A percentile compares a stretch with the other conserved stretches of the same genome.
These are phyloP conservation scores for Sipha maydis DNA, from an alignment of 2,888 invertebrate species.

Conservation along the genomic window DNA sequence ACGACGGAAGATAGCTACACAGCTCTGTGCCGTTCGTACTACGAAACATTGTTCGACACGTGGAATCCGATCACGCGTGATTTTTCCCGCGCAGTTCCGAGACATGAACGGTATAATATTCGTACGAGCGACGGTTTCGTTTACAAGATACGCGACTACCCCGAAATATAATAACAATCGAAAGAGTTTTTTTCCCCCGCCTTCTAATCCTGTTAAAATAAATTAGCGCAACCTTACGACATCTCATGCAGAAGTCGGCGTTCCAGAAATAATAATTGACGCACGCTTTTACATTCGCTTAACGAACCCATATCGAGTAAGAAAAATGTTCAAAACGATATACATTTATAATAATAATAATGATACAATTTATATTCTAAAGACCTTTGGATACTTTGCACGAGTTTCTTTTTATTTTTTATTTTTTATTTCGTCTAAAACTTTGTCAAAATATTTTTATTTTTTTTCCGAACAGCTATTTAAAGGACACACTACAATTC, in stretches of 20 bases:
- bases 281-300: background rate
- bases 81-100: background rate
- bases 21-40: too few species aligned
- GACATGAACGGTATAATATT: background rate
- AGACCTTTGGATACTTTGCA: background rate
- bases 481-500: too few species aligned
- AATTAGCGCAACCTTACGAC: background rate
- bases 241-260: background rate
- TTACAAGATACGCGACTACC: background rate
- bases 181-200: background rate
- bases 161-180: background rate
- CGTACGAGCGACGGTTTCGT: background rate
- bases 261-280: background rate
- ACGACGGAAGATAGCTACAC: too few species aligned
- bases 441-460: too few species aligned
- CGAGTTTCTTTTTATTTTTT: too few species aligned
- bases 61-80: background rate
- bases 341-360: background rate
- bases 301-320: background rate
- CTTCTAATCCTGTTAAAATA: constrained; percentile 4
- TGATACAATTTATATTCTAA: constrained; percentile 1
- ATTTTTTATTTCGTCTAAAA: too few species aligned
- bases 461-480: too few species aligned
- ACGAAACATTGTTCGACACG: too few species aligned
- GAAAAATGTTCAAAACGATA: background rate